phyloP scores from a whole-genome alignment of 2,113 vertebrate species.

The Myiozetetes cayanensis region DNA sequence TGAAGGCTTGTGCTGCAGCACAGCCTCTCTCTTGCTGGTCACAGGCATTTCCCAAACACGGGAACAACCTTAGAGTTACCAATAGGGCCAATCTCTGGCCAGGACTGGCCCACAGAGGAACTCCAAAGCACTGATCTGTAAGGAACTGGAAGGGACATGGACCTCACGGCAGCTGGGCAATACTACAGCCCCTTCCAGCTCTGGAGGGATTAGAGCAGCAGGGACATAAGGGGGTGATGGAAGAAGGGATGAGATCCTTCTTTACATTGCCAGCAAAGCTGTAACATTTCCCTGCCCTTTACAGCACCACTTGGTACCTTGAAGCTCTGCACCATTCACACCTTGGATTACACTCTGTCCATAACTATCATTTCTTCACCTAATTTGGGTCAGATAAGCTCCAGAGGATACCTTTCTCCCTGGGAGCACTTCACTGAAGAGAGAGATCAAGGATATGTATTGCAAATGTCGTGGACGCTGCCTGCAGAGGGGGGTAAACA shows the following conservation, averaged over 20 bases:
- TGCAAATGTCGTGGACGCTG: background rate
- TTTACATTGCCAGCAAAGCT: background rate
- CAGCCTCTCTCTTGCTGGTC: background rate
- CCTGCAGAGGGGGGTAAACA: background rate
- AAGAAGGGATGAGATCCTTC: background rate
- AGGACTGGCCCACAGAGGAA: rapidly evolving
- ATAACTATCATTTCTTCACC: background rate
- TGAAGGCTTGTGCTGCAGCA: background rate
- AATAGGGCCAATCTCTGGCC: background rate
- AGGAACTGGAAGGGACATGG: background rate
- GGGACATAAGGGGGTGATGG: background rate
- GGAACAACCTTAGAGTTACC: background rate
- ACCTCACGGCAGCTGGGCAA: background rate
- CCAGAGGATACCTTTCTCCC: background rate
- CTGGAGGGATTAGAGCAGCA: background rate
- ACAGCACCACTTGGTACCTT: background rate
- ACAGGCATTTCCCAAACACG: background rate
- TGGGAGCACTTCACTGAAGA: background rate
- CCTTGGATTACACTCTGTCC: background rate
- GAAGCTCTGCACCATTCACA: background rate
- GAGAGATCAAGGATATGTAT: background rate
- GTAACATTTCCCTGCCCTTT: background rate
- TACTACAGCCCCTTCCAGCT: background rate
- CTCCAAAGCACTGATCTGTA: rapidly evolving
- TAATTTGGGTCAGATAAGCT: background rate